Conservation (phyloP, 2,888 invertebrate genomes). For the Argyresthia albistria region DNA sequence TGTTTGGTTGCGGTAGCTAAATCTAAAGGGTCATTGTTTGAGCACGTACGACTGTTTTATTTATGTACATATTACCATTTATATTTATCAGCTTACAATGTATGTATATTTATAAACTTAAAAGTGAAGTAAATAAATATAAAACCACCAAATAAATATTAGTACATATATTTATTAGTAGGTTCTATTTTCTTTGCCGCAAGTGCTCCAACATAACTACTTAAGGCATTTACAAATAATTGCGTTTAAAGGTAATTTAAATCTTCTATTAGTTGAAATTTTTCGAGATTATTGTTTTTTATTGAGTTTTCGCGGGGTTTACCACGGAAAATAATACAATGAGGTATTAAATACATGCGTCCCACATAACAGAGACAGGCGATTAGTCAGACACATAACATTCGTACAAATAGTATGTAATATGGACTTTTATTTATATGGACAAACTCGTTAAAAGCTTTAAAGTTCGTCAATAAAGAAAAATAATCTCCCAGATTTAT, state of each 20-base stretch:
- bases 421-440: no score
- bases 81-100: no score
- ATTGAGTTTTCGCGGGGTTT: conserved; percentile 19
- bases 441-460: conserved; percentile 8
- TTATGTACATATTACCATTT: no score
- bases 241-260: conserved; percentile 41
- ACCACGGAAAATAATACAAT: neutral
- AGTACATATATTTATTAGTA: neutral
- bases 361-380: conserved; percentile 25
- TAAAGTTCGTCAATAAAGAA: conserved; percentile 41
- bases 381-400: conserved; percentile 52
- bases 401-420: conserved; percentile 39
- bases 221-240: conserved; percentile 49
- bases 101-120: no score
- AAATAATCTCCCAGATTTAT: conserved; percentile 50
- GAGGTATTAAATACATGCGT: neutral
- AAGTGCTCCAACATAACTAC: conserved; percentile 37
- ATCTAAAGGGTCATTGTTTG: conserved; percentile 29
- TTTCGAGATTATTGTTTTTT: conserved; percentile 54
- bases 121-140: no score
- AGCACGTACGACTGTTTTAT: conserved; percentile 18
- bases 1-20: conserved; percentile 39
- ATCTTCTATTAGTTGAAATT: conserved; percentile 14
- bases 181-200: conserved; percentile 17
- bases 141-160: no score